Conservation (phyloP, 2,113 vertebrate species). For the Lota lota region DNA sequence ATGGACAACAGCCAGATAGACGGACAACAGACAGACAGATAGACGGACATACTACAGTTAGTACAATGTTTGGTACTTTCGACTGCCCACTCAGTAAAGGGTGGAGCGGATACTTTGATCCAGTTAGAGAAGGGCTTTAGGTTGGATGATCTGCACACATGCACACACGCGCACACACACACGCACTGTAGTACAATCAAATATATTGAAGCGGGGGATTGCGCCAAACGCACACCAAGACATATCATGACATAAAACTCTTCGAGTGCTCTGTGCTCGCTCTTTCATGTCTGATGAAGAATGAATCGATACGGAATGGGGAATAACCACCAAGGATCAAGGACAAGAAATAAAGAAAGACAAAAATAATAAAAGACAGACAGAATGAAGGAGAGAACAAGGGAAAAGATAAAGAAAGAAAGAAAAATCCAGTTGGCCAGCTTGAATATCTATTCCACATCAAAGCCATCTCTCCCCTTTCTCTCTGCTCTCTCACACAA, state of each 20-base stretch:
- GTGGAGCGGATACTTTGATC: background rate
- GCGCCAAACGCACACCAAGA: background rate
- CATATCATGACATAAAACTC: conserved; percentile 14
- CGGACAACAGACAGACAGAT: too few relatives aligned
- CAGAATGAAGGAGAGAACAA: background rate
- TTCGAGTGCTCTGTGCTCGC: conserved; percentile 11
- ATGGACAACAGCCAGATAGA: too few relatives aligned
- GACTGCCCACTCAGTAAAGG: background rate
- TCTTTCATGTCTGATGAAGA: conserved; percentile 35
- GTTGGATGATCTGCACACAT: conserved; percentile 6
- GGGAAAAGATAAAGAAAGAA: conserved; percentile 2
- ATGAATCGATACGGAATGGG: background rate
- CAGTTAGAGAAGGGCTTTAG: background rate
- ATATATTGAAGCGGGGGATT: too few relatives aligned
- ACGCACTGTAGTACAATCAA: background rate
- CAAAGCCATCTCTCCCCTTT: conserved; percentile 29
- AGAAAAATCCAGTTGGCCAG: conserved; percentile 13
- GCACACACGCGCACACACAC: conserved; percentile 15
- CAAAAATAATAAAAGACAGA: background rate
- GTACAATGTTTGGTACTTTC: too few relatives aligned
- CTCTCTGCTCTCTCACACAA: background rate
- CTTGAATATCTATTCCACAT: conserved; percentile 44
- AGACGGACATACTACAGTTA: too few relatives aligned
- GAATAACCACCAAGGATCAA: conserved; percentile 34
- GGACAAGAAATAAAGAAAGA: conserved; percentile 35